Conservation (phyloP, 2,113 vertebrate species). For the Bubo bubo region DNA sequence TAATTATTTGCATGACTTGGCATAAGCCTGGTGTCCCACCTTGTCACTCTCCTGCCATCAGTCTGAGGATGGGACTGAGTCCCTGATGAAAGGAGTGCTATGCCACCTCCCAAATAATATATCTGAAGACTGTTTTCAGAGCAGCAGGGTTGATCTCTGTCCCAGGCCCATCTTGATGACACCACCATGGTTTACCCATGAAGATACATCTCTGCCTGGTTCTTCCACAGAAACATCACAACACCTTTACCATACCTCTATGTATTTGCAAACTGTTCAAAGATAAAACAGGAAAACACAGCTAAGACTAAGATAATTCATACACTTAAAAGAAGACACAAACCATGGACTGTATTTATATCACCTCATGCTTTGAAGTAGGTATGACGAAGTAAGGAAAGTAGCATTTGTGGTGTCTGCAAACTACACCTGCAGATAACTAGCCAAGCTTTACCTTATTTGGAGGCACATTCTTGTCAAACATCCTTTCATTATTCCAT, state of each 20-base stretch:
- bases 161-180: background rate
- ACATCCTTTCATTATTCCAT: background rate
- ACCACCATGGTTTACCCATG: background rate
- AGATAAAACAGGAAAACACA: background rate
- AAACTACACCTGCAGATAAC: background rate
- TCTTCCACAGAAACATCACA: background rate
- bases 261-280: background rate
- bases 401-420: background rate
- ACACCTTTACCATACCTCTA: background rate
- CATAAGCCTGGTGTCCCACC: background rate
- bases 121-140: background rate
- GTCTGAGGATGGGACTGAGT: background rate
- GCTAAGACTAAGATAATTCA: background rate
- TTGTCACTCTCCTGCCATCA: fast-evolving
- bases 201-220: background rate
- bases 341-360: background rate
- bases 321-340: background rate
- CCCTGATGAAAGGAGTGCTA: background rate
- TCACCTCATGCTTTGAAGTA: background rate
- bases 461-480: background rate
- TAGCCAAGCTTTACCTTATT: background rate
- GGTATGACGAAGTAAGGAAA: background rate
- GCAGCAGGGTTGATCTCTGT: background rate
- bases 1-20: background rate
- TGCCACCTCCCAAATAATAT: background rate